Evolutionary conservation across 2,888 invertebrate genomes (phyloP).

Genomic region (Agrotis segetum): DNA sequence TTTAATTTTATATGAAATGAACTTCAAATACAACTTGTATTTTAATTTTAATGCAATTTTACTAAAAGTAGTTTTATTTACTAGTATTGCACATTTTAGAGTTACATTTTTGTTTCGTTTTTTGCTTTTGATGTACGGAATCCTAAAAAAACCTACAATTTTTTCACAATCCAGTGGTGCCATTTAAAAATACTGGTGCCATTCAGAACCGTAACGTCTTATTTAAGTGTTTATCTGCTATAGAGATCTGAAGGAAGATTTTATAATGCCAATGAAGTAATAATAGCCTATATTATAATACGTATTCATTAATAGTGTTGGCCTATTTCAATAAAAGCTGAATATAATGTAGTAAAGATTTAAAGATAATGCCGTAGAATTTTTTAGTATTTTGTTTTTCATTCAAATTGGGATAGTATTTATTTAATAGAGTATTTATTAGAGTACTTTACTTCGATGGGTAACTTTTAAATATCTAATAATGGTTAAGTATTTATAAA

Average conservation of each 20-base stretch:
- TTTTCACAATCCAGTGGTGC: conserved; percentile 43
- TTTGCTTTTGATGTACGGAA: no score
- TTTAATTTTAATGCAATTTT: no score
- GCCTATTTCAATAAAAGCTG: conserved; percentile 59
- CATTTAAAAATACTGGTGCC: conserved; percentile 56
- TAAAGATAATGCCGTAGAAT: conserved; percentile 33
- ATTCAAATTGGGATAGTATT: not conserved
- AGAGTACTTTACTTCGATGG: not conserved
- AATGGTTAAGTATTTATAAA: not conserved
- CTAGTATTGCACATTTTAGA: no score
- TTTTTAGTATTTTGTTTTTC: conserved; percentile 33
- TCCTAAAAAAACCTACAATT: not conserved
- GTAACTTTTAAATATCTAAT: not conserved
- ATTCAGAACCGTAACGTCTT: conserved; percentile 54
- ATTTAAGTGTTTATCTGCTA: conserved; percentile 59
- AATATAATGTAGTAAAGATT: conserved; percentile 52
- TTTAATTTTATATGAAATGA: no score
- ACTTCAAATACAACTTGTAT: no score
- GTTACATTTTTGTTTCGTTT: no score
- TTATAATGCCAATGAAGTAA: conserved; percentile 57
- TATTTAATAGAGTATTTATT: conserved; percentile 18
- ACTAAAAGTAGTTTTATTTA: no score
- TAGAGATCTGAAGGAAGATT: conserved; percentile 49
- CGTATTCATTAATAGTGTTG: conserved; percentile 55
- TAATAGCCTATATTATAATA: conserved; percentile 54